Conservation (phyloP, 2,888 invertebrate species). For the Xestia rhomboidea region DNA sequence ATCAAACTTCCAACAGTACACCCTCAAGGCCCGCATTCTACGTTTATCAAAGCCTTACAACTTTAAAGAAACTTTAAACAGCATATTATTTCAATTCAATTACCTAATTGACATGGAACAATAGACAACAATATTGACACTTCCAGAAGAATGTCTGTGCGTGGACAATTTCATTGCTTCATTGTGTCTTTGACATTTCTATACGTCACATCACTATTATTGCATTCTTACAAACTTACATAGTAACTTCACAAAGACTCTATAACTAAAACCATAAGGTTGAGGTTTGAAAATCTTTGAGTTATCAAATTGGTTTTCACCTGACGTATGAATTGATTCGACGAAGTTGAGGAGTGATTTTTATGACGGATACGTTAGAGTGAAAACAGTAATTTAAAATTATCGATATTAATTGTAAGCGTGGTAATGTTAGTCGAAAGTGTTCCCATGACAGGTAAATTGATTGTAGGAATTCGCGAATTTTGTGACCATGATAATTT, state of each 20-base stretch:
- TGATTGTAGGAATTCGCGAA: slow-evolving; percentile 44
- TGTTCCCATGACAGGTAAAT: slow-evolving; percentile 65
- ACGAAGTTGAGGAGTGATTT: slow-evolving; percentile 71
- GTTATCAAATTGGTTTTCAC: slow-evolving; percentile 37
- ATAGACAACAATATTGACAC: slow-evolving; percentile 67
- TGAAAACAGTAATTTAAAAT: slow-evolving; percentile 68
- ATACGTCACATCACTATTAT: slow-evolving; percentile 74
- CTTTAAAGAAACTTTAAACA: slow-evolving; percentile 49
- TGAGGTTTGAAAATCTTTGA: slow-evolving; percentile 19
- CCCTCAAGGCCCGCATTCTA: not conserved
- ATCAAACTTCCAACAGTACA: not conserved
- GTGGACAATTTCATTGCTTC: slow-evolving; percentile 72
- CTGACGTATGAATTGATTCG: slow-evolving; percentile 75
- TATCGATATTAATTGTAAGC: slow-evolving; percentile 62
- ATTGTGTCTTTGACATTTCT: slow-evolving; percentile 74
- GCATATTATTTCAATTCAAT: slow-evolving; percentile 61
- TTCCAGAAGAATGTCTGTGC: slow-evolving; percentile 69
- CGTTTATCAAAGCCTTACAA: slow-evolving; percentile 34
- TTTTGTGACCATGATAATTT: slow-evolving; percentile 5
- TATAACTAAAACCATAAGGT: not conserved
- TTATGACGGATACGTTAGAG: slow-evolving; percentile 59
- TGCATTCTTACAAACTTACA: slow-evolving; percentile 66
- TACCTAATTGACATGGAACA: slow-evolving; percentile 71
- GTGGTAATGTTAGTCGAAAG: slow-evolving; percentile 63
- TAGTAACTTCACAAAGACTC: slow-evolving; percentile 34